Evolutionary conservation across 2,113 vertebrate genomes (phyloP).

Genomic region (Takifugu bimaculatus): DNA sequence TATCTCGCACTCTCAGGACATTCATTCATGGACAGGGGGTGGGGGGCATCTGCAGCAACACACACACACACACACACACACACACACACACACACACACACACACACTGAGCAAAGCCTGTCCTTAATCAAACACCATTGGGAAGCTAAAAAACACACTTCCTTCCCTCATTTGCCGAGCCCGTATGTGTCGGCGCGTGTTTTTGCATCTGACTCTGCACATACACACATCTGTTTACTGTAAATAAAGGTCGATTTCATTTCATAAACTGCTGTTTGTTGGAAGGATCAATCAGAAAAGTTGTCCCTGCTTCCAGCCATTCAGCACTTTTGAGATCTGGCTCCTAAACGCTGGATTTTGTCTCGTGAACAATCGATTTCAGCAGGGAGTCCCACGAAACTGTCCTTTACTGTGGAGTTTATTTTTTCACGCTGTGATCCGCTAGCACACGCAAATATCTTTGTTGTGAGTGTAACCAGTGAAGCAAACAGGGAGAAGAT

Average conservation of each 20-base stretch:
- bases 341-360: slow-evolving; percentile 20
- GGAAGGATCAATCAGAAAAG: slow-evolving; percentile 39
- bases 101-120: slow-evolving; percentile 34
- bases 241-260: slow-evolving; percentile 60
- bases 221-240: slow-evolving; percentile 49
- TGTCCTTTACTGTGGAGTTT: slow-evolving; percentile 12
- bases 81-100: slow-evolving; percentile 31
- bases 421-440: slow-evolving; percentile 11
- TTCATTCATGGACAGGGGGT: slow-evolving; percentile 66
- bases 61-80: slow-evolving; percentile 34
- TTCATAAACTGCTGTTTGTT: slow-evolving; percentile 40
- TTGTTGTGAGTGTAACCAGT: slow-evolving; percentile 20
- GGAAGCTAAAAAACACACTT: slow-evolving; percentile 59
- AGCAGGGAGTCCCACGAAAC: slow-evolving; percentile 26
- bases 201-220: slow-evolving; percentile 17
- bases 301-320: slow-evolving; percentile 12
- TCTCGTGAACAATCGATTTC: slow-evolving; percentile 13
- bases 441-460: slow-evolving; percentile 15
- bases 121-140: slow-evolving; percentile 57
- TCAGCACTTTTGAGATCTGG: neutral
- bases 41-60: slow-evolving; percentile 46
- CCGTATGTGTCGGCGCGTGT: slow-evolving; percentile 39
- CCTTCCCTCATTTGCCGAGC: slow-evolving; percentile 42
- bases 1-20: slow-evolving; percentile 69
- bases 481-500: slow-evolving; percentile 26